Conservation (phyloP, 2,797 vertebrate species). For the Aratinga solstitialis region DNA sequence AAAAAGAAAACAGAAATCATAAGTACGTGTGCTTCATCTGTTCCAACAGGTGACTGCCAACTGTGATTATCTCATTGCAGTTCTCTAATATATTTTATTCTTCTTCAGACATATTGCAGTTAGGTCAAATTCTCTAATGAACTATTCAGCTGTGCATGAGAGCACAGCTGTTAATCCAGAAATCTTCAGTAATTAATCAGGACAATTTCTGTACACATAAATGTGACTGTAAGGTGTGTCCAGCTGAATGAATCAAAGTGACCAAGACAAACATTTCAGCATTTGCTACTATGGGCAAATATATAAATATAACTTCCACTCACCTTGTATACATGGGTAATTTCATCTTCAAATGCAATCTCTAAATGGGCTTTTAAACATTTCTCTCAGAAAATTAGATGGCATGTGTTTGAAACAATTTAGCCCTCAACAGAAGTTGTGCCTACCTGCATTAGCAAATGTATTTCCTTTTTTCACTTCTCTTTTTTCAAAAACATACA, state of each 20-base stretch:
- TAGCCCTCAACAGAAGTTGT: neutral
- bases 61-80: neutral
- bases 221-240: neutral
- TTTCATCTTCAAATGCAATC: neutral
- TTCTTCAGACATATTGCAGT: neutral
- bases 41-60: neutral
- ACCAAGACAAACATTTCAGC: neutral
- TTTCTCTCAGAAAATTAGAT: constrained; percentile 24
- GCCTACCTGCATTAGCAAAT: constrained; percentile 4
- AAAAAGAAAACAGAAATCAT: neutral
- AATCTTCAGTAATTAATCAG: constrained; percentile 22
- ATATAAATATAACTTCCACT: neutral
- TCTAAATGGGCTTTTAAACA: neutral
- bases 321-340: neutral
- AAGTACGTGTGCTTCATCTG: neutral
- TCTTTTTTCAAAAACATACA: neutral
- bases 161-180: constrained; percentile 13
- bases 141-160: constrained; percentile 11
- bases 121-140: neutral
- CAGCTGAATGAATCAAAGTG: neutral
- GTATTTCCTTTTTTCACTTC: neutral
- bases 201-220: neutral
- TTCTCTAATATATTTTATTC: neutral
- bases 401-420: neutral
- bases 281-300: neutral